Evolutionary conservation across 2,113 vertebrate species (phyloP).

Genomic region (Monopterus albus): DNA sequence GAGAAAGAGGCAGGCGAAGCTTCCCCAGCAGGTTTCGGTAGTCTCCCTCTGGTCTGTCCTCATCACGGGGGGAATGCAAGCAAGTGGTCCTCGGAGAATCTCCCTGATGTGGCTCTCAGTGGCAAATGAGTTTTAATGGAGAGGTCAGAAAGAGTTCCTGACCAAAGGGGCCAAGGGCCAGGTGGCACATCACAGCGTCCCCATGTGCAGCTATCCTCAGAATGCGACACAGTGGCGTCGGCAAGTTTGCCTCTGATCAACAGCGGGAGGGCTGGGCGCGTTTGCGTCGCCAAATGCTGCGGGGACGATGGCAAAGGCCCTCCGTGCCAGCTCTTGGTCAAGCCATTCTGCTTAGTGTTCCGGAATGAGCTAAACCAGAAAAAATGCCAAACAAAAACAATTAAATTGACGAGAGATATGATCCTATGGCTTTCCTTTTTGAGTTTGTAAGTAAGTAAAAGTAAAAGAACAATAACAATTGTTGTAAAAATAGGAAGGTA

Average conservation of each 20-base stretch:
- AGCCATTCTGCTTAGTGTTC: conserved; percentile 16
- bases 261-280: conserved; percentile 63
- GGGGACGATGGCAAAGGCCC: conserved; percentile 50
- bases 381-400: not conserved
- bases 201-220: conserved; percentile 81
- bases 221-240: conserved; percentile 87
- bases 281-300: conserved; percentile 75
- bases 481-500: not conserved
- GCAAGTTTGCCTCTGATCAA: conserved; percentile 80
- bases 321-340: conserved; percentile 31
- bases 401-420: not conserved
- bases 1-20: conserved; percentile 37
- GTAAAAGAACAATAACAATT: not conserved
- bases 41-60: conserved; percentile 71
- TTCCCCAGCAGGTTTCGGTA: conserved; percentile 74
- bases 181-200: conserved; percentile 83
- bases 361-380: not conserved
- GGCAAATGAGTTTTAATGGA: conserved; percentile 76
- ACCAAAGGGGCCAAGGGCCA: conserved; percentile 75
- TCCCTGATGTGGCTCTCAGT: conserved; percentile 62
- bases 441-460: not conserved
- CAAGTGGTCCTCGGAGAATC: conserved; percentile 78
- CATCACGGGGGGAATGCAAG: conserved; percentile 67
- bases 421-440: not conserved
- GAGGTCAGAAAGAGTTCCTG: conserved; percentile 80